Evolutionary conservation across 2,888 invertebrate genomes (phyloP).

Genomic region (Altica lythri): DNA sequence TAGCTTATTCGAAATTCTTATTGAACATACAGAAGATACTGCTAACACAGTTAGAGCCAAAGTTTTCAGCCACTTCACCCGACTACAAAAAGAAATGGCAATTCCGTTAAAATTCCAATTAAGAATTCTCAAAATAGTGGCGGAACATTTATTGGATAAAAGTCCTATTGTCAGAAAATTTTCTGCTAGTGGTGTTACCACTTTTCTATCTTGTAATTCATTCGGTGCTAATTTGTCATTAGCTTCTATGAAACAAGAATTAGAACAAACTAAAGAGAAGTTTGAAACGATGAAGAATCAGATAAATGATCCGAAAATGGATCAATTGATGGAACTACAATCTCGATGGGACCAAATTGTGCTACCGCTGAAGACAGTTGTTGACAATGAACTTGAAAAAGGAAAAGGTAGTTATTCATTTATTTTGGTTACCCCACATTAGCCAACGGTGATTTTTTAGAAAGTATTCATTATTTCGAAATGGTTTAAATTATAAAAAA

Average conservation of each 20-base stretch:
- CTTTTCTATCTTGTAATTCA: conserved; percentile 83
- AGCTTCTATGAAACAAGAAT: conserved; percentile 62
- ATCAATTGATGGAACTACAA: conserved; percentile 53
- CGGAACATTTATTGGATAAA: conserved; percentile 79
- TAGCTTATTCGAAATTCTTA: conserved; percentile 77
- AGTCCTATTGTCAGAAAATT: conserved; percentile 83
- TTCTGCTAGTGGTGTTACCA: conserved; percentile 76
- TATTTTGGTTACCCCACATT: too few relatives aligned
- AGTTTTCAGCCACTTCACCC: conserved; percentile 80
- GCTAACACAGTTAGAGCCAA: conserved; percentile 87
- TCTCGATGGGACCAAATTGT: conserved; percentile 62
- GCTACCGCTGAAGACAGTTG: conserved; percentile 58
- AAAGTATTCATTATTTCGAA: too few relatives aligned
- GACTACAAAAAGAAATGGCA: conserved; percentile 76
- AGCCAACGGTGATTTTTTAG: too few relatives aligned
- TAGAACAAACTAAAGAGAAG: conserved; percentile 60
- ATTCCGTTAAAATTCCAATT: conserved; percentile 76
- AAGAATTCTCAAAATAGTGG: conserved; percentile 68
- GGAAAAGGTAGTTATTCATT: conserved; percentile 36
- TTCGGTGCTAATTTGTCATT: conserved; percentile 70
- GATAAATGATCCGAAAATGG: conserved; percentile 65
- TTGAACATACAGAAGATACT: conserved; percentile 82
- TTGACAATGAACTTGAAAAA: conserved; percentile 60
- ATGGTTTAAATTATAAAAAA: too few relatives aligned
- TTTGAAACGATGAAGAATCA: conserved; percentile 56